Percentiles rank a stretch among this genome's conserved stretches.
phyloP scores from a whole-genome alignment of 2,797 vertebrate species.

The Xenops minutus region DNA sequence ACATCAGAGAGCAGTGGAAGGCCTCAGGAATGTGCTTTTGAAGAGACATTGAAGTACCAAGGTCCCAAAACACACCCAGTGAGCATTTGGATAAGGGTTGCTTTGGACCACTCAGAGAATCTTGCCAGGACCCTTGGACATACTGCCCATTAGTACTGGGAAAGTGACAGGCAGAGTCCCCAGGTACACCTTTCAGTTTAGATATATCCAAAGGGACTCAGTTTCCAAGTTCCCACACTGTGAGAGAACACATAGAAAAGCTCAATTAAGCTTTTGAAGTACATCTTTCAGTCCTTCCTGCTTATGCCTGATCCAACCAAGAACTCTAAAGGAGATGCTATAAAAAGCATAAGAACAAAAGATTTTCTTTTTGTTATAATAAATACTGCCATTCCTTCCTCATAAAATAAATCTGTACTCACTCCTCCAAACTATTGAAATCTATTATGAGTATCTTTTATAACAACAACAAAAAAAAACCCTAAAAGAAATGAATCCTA shows the following conservation, averaged over 20 bases:
- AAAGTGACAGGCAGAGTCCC: rapidly evolving
- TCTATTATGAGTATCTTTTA: not conserved
- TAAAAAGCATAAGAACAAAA: not conserved
- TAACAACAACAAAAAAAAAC: not conserved
- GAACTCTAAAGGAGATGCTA: not conserved
- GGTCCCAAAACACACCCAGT: not conserved
- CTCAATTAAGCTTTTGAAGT: not conserved
- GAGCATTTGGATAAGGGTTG: not conserved
- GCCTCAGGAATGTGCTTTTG: not conserved
- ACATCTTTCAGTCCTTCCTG: not conserved
- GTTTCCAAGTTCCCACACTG: not conserved
- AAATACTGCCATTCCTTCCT: not conserved
- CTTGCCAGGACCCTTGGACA: not conserved
- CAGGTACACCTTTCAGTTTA: not conserved
- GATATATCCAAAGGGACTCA: not conserved
- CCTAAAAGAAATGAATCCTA: not conserved
- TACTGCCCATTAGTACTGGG: rapidly evolving
- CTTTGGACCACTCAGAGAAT: not conserved
- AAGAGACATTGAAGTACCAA: not conserved
- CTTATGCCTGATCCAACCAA: not conserved
- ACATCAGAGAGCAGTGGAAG: not conserved
- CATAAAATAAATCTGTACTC: not conserved
- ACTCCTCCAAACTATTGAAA: not conserved
- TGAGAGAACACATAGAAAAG: not conserved
- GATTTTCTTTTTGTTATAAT: not conserved